Percentiles rank a stretch among this genome's conserved stretches.
Evolutionary conservation across 2,888 invertebrate genomes (phyloP).

Genomic region (Campopleginae sp.): DNA sequence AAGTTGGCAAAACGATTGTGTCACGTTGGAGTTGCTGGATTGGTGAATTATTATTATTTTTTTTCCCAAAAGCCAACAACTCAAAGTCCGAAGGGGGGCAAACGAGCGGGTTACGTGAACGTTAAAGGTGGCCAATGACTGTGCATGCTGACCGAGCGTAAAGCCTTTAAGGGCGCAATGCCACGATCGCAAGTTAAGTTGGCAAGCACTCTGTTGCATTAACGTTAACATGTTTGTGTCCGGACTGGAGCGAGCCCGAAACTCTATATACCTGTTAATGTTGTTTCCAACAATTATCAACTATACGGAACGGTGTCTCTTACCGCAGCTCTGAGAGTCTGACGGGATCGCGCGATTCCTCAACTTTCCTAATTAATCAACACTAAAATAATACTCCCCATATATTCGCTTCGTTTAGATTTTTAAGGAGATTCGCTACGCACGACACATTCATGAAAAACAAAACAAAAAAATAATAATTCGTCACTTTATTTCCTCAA

Average conservation of each 20-base stretch:
- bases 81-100: background rate
- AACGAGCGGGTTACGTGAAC: too few relatives aligned
- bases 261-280: conserved; percentile 20
- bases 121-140: conserved; percentile 10
- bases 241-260: background rate
- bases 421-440: background rate
- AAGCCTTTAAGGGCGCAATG: background rate
- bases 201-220: conserved; percentile 23
- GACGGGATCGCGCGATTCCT: conserved; percentile 17
- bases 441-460: too few relatives aligned
- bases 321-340: conserved; percentile 3
- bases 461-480: background rate
- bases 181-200: conserved; percentile 21
- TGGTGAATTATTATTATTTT: background rate
- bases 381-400: background rate
- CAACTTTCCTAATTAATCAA: conserved; percentile 36
- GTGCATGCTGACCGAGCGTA: background rate
- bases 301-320: conserved; percentile 6
- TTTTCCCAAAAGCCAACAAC: background rate
- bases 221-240: conserved; percentile 30
- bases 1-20: background rate
- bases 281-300: conserved; percentile 62
- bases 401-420: background rate
- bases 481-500: too few relatives aligned
- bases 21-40: too few relatives aligned